Conservation (phyloP, 1,140 invertebrate species). For the Musca domestica region DNA sequence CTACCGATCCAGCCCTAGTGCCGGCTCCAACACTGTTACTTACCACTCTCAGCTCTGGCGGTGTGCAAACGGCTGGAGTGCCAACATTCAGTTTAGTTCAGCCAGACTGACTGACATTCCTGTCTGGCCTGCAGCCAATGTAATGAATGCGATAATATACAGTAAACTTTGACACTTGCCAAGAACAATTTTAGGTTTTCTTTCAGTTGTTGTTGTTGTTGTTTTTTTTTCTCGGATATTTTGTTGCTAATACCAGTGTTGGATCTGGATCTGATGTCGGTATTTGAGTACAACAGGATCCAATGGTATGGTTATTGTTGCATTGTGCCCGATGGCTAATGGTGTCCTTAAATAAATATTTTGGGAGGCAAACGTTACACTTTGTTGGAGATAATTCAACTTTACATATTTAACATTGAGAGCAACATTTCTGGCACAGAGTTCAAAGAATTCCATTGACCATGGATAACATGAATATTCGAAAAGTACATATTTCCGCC, state of each 20-base stretch:
- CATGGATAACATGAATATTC: too few relatives aligned
- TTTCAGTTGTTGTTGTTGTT: too few relatives aligned
- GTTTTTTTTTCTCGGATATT: too few relatives aligned
- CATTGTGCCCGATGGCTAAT: slow-evolving; percentile 7
- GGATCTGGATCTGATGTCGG: background rate
- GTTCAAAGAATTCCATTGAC: too few relatives aligned
- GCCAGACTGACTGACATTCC: slow-evolving; percentile 20
- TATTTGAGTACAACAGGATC: background rate
- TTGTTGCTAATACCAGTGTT: background rate
- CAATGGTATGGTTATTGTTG: background rate
- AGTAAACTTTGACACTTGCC: slow-evolving; percentile 20
- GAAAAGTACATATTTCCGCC: too few relatives aligned
- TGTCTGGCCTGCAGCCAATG: slow-evolving; percentile 21
- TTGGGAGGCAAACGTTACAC: background rate
- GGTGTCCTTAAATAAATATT: slow-evolving; percentile 12
- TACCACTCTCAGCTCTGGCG: too few relatives aligned
- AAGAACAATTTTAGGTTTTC: slow-evolving; percentile 5
- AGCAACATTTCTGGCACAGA: too few relatives aligned
- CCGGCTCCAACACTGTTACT: too few relatives aligned
- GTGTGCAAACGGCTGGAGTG: too few relatives aligned
- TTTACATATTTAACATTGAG: slow-evolving; percentile 13
- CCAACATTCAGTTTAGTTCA: background rate
- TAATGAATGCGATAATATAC: slow-evolving; percentile 20
- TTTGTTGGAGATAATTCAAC: slow-evolving; percentile 1
- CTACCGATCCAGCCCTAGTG: background rate